phyloP scores from a whole-genome alignment of 2,113 vertebrate species.

The Greenwoodochromis staneri region DNA sequence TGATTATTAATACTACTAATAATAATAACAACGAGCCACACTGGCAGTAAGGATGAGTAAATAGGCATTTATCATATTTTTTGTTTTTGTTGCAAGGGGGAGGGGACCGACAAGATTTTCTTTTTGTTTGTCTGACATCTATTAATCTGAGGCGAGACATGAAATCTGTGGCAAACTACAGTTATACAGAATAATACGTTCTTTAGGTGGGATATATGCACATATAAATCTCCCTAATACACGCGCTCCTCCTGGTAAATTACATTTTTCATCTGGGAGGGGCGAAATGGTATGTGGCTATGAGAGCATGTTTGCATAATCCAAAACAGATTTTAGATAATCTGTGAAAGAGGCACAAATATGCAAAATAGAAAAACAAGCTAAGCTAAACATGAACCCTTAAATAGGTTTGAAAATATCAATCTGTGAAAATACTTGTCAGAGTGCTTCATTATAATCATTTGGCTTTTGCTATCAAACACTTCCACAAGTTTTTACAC shows the following conservation, averaged over 20 bases:
- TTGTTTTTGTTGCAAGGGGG: not conserved
- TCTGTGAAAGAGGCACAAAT: constrained; percentile 58
- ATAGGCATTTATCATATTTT: not conserved
- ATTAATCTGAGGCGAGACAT: constrained; percentile 65
- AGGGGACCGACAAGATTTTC: not conserved
- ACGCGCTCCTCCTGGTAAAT: constrained; percentile 41
- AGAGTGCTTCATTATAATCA: not conserved
- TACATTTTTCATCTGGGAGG: constrained; percentile 54
- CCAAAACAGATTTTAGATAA: constrained; percentile 70
- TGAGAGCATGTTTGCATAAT: constrained; percentile 56
- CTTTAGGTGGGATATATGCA: constrained; percentile 44
- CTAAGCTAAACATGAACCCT: constrained; percentile 21
- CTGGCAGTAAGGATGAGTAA: not conserved
- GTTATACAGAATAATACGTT: constrained; percentile 41
- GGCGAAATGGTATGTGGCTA: not conserved
- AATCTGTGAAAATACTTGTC: constrained; percentile 12
- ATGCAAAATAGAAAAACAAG: constrained; percentile 44
- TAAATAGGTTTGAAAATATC: constrained; percentile 46
- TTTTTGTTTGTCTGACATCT: constrained; percentile 53
- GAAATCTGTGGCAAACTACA: constrained; percentile 55
- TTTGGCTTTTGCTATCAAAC: not conserved
- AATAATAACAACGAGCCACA: not conserved
- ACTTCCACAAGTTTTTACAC: not conserved
- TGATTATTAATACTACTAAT: not conserved
- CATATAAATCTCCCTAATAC: constrained; percentile 57